Evolutionary conservation across 2,888 invertebrate species (phyloP).

Genomic region (Eustalomyia histrio): DNA sequence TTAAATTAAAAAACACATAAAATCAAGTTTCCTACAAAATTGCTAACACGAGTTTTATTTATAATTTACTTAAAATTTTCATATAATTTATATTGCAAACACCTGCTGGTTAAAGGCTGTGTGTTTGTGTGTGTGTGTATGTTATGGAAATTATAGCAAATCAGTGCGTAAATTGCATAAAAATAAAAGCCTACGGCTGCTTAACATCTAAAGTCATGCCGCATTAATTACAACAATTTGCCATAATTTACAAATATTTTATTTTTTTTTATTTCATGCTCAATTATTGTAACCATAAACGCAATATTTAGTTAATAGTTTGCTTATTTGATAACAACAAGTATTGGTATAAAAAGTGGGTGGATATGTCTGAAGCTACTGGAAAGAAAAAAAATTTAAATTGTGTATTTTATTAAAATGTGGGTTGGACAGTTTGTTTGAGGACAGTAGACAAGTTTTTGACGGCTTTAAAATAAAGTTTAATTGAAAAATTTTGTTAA

Average conservation of each 20-base stretch:
- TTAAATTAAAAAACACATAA: neutral
- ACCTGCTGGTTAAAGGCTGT: neutral
- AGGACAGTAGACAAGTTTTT: no score
- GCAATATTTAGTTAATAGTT: slow-evolving; percentile 7
- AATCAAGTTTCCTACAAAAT: neutral
- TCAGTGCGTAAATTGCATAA: slow-evolving; percentile 46
- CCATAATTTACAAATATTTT: slow-evolving; percentile 55
- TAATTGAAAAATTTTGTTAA: no score
- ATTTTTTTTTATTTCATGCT: neutral
- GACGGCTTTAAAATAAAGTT: no score
- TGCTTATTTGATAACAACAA: neutral
- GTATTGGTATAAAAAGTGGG: neutral
- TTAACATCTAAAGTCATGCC: slow-evolving; percentile 37
- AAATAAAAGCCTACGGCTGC: slow-evolving; percentile 37
- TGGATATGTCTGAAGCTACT: slow-evolving; percentile 6
- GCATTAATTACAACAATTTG: slow-evolving; percentile 59
- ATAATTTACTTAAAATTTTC: neutral
- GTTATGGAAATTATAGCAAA: slow-evolving; percentile 11
- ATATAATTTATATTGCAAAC: neutral
- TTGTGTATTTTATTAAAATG: neutral
- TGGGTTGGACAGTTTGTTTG: neutral
- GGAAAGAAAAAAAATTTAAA: neutral
- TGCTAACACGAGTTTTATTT: neutral
- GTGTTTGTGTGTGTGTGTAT: no score
- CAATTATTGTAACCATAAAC: neutral